Evolutionary conservation across 92 coral and sea anemone genomes (phyloP).

Genomic region (Anthopleura xanthogrammica): DNA sequence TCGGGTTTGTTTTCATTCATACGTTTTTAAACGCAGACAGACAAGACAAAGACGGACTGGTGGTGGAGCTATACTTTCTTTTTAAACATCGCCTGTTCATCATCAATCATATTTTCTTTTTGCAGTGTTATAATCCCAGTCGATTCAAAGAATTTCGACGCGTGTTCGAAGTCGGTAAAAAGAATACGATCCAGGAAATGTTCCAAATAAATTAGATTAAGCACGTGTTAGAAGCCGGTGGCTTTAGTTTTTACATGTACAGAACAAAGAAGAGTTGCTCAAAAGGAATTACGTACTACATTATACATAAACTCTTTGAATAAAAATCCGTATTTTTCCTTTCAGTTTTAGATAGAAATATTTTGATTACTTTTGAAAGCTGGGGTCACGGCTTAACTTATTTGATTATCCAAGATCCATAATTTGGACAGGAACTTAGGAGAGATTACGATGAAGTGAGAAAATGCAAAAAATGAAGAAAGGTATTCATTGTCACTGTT

Average conservation of each 20-base stretch:
- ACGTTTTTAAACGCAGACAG: constrained; percentile 18
- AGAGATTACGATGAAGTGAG: constrained; percentile 15
- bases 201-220: constrained; percentile 3
- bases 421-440: constrained; percentile 9
- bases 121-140: constrained; percentile 12
- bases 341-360: background rate
- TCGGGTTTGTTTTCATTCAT: background rate
- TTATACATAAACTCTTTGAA: constrained; percentile 1
- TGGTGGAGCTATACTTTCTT: constrained; percentile 5
- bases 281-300: background rate
- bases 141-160: constrained; percentile 6
- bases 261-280: background rate
- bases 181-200: constrained; percentile 14
- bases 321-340: background rate
- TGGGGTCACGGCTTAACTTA: constrained; percentile 10
- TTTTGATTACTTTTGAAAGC: background rate
- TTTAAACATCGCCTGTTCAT: constrained; percentile 10
- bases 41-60: constrained; percentile 12
- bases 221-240: constrained; percentile 13
- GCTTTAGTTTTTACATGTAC: background rate
- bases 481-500: background rate
- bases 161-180: constrained; percentile 3
- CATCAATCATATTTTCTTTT: constrained; percentile 1
- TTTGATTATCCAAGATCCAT: constrained; percentile 1
- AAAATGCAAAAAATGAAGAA: constrained; percentile 6